phyloP scores from a whole-genome alignment of 2,113 vertebrate genomes.

The Thamnophis sirtalis region DNA sequence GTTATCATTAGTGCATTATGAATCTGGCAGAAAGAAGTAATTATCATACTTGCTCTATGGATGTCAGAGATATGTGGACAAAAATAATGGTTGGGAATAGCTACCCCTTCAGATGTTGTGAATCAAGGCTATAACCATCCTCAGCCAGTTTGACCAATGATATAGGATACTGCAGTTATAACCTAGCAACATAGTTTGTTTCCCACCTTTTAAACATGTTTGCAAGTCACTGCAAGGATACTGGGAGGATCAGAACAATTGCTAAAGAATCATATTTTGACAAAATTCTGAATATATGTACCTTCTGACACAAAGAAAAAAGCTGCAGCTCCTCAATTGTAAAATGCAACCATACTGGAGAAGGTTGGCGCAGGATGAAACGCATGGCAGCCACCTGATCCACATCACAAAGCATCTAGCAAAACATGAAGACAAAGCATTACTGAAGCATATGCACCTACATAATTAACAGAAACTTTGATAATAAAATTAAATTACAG shows the following conservation, averaged over 20 bases:
- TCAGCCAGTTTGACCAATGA: not conserved
- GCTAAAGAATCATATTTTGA: not conserved
- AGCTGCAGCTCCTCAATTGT: constrained; percentile 20
- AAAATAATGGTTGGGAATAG: not conserved
- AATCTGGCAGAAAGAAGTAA: not conserved
- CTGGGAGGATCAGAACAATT: not conserved
- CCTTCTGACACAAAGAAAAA: constrained; percentile 6
- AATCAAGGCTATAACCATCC: not conserved
- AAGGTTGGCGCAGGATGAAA: constrained; percentile 20
- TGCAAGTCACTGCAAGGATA: not conserved
- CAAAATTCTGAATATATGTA: not conserved
- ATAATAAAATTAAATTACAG: not conserved
- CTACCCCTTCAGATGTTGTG: not conserved
- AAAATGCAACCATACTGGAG: constrained; percentile 27
- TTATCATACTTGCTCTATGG: not conserved
- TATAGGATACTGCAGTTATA: not conserved
- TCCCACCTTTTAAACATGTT: not conserved
- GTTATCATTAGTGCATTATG: not conserved
- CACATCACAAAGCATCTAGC: constrained; percentile 27
- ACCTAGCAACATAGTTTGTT: not conserved
- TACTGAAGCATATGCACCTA: not conserved
- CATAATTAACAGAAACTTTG: not conserved
- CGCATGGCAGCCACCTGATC: constrained; percentile 14
- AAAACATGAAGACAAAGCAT: not conserved
- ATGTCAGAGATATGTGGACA: not conserved